A percentile compares a stretch with the other conserved stretches of the same genome.
These are phyloP conservation scores for Sinhomidia bicolor DNA, from an alignment of 2,888 invertebrate genomes.

Conservation along the genomic window DNA sequence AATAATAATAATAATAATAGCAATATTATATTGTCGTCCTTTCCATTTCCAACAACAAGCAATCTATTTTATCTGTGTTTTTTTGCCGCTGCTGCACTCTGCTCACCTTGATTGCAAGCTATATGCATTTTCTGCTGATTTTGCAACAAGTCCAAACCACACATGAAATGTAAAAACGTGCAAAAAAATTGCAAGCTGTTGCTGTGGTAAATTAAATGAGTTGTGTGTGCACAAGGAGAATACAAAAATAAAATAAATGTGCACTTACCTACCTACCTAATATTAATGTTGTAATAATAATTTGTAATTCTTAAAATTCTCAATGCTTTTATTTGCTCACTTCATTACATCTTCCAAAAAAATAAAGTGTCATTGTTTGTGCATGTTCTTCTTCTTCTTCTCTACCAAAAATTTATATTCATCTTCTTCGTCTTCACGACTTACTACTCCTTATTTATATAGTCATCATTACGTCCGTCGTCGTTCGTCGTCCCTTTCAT, in stretches of 20 bases:
- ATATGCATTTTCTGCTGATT: background rate
- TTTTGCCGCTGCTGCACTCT: background rate
- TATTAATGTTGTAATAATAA: slow-evolving; percentile 11
- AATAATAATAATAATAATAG: too few species aligned
- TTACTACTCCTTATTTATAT: background rate
- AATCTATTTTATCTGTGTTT: too few species aligned
- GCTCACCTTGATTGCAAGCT: slow-evolving; percentile 24
- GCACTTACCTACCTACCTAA: background rate
- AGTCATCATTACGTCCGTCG: background rate
- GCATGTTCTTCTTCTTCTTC: background rate
- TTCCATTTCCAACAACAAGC: too few species aligned
- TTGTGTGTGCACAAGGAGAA: background rate
- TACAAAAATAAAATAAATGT: background rate
- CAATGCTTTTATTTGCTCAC: slow-evolving; percentile 48
- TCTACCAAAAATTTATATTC: too few species aligned
- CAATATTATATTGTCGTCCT: too few species aligned
- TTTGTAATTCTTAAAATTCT: background rate
- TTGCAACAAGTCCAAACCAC: background rate
- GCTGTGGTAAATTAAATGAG: background rate
- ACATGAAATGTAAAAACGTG: background rate
- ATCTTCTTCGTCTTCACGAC: background rate
- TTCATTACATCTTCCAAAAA: background rate
- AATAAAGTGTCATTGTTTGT: slow-evolving; percentile 21
- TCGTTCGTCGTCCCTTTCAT: background rate
- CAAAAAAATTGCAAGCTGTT: slow-evolving; percentile 2